Conservation (phyloP, 2,888 invertebrate species). For the Eupeodes luniger region DNA sequence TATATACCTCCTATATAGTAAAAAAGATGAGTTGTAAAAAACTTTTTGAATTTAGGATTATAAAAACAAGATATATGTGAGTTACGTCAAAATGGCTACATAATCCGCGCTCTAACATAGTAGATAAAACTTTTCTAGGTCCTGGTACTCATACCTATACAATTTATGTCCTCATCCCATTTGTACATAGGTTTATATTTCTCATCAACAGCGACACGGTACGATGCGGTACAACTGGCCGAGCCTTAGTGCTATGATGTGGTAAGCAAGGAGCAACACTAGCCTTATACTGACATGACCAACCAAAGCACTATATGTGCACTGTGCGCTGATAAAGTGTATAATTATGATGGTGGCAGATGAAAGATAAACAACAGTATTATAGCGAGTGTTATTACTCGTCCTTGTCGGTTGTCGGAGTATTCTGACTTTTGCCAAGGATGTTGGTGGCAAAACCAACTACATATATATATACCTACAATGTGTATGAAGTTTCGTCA, state of each 20-base stretch:
- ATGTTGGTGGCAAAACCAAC: slow-evolving; percentile 18
- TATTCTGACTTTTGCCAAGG: slow-evolving; percentile 28
- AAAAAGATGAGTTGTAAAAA: slow-evolving; percentile 40
- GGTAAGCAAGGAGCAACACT: neutral
- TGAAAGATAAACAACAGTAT: slow-evolving; percentile 42
- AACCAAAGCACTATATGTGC: slow-evolving; percentile 10
- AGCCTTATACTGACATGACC: slow-evolving; percentile 37
- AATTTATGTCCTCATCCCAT: slow-evolving; percentile 34
- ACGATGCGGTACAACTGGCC: slow-evolving; percentile 15
- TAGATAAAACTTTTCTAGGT: slow-evolving; percentile 28
- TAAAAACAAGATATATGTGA: slow-evolving; percentile 35
- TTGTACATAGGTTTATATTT: neutral
- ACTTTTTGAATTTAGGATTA: slow-evolving; percentile 44
- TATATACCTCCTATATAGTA: neutral
- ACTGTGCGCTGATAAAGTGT: slow-evolving; percentile 57
- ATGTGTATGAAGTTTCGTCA: slow-evolving; percentile 33
- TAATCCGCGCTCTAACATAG: slow-evolving; percentile 13
- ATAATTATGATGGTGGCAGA: slow-evolving; percentile 70
- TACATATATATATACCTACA: neutral
- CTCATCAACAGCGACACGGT: slow-evolving; percentile 42
- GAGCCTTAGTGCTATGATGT: neutral
- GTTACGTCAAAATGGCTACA: slow-evolving; percentile 21
- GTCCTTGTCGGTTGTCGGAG: slow-evolving; percentile 11
- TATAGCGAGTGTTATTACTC: slow-evolving; percentile 34
- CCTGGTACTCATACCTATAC: too few species aligned